Percentiles rank a stretch among this genome's conserved stretches.
phyloP scores from a whole-genome alignment of 1,140 invertebrate genomes.

The Orchestia grillus region DNA sequence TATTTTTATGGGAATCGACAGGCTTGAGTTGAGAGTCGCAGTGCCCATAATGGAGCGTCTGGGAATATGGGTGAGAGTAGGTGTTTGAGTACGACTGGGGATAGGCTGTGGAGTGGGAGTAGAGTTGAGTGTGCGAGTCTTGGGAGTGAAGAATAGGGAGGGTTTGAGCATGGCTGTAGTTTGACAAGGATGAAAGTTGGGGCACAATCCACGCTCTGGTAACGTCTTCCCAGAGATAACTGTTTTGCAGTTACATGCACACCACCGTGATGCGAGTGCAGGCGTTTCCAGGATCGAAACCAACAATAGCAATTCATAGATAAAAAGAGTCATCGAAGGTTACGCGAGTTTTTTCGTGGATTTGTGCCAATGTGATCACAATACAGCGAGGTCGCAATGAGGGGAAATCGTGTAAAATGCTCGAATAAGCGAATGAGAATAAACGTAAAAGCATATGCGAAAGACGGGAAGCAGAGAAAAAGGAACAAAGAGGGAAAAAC shows the following conservation, averaged over 20 bases:
- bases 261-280: background rate
- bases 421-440: background rate
- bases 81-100: conserved; percentile 45
- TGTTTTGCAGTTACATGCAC: background rate
- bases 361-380: background rate
- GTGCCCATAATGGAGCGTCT: background rate
- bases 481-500: background rate
- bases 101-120: background rate
- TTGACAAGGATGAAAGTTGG: conserved; percentile 32
- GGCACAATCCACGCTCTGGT: conserved; percentile 41
- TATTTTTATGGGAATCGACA: background rate
- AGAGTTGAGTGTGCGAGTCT: background rate
- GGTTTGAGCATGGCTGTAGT: conserved; percentile 41
- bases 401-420: background rate
- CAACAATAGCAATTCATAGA: no score
- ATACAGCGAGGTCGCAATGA: background rate
- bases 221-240: conserved; percentile 33
- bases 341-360: background rate
- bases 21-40: background rate
- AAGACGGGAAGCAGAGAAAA: background rate
- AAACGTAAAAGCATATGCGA: background rate
- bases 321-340: background rate
- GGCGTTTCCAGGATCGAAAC: no score
- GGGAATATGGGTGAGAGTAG: conserved; percentile 18
- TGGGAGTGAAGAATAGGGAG: conserved; percentile 39